Evolutionary conservation across 2,113 vertebrate species (phyloP).

Genomic region (Atractosteus spatula): DNA sequence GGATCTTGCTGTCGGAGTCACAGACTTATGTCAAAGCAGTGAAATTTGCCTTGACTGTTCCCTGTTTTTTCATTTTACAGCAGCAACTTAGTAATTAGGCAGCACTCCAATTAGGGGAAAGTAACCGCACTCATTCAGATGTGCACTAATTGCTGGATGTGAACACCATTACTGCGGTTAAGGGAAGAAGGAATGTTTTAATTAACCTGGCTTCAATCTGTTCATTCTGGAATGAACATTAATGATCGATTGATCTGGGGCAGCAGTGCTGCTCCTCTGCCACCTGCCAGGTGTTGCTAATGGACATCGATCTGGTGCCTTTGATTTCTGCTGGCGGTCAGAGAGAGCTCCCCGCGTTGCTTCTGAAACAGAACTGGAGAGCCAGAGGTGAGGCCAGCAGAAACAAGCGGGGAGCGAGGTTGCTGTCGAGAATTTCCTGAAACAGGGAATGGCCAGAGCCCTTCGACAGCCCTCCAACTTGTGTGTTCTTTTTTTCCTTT

Average conservation of each 20-base stretch:
- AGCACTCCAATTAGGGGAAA: too few species aligned
- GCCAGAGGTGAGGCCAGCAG: not conserved
- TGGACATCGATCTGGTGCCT: conserved; percentile 25
- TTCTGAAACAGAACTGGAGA: not conserved
- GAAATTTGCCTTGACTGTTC: too few species aligned
- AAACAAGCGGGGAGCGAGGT: not conserved
- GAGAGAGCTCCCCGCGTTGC: conserved; percentile 7
- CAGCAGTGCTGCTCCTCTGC: conserved; percentile 13
- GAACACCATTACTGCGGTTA: not conserved
- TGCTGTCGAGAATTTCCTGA: conserved; percentile 1
- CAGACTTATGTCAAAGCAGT: too few species aligned
- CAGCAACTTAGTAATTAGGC: too few species aligned
- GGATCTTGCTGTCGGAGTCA: too few species aligned
- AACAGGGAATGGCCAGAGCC: conserved; percentile 1
- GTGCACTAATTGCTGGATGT: not conserved
- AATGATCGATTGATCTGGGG: conserved; percentile 10
- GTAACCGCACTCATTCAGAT: too few species aligned
- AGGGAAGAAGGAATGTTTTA: conserved; percentile 34
- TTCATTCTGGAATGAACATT: conserved; percentile 22
- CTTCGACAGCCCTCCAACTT: too few species aligned
- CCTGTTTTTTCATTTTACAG: too few species aligned
- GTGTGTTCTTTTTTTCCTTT: too few species aligned
- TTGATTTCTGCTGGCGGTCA: conserved; percentile 24
- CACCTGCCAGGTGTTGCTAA: conserved; percentile 41
- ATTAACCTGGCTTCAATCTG: conserved; percentile 59